phyloP scores from a whole-genome alignment of 2,797 vertebrate species.

The Anabas testudineus region DNA sequence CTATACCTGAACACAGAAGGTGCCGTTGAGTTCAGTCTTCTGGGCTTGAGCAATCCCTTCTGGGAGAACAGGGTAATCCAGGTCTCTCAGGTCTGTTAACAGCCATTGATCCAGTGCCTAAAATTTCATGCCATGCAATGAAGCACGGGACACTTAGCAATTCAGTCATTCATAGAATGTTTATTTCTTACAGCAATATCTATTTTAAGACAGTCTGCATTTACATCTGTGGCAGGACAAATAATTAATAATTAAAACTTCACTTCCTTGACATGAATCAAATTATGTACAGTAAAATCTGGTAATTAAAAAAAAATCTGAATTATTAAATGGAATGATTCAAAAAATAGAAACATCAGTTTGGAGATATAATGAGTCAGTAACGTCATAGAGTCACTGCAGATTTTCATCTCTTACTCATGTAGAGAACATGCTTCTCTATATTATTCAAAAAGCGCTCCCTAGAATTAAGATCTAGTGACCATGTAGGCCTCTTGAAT shows the following conservation, averaged over 20 bases:
- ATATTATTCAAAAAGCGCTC: constrained; percentile 5
- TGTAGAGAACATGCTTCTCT: neutral
- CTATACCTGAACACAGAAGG: constrained; percentile 90
- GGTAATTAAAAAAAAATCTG: neutral
- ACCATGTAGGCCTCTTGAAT: constrained; percentile 23
- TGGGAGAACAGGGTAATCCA: constrained; percentile 91
- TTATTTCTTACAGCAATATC: neutral
- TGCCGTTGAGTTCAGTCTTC: constrained; percentile 89
- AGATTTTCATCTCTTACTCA: constrained; percentile 23
- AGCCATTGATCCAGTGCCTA: constrained; percentile 95
- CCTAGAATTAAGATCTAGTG: neutral
- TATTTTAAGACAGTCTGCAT: neutral
- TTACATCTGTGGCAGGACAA: neutral
- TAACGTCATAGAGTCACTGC: neutral
- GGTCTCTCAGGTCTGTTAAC: constrained; percentile 92
- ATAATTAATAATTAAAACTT: neutral
- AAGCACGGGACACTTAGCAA: neutral
- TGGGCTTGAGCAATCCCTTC: constrained; percentile 82
- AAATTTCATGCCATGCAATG: constrained; percentile 14
- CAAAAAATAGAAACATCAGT: neutral
- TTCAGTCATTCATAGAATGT: neutral
- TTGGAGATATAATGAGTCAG: neutral
- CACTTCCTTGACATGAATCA: neutral
- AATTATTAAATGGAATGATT: constrained; percentile 19
- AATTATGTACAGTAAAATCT: neutral